Percentiles rank a stretch among this genome's conserved stretches.
Conservation (phyloP, 1,140 invertebrate species). For the Drosophila setifemur region DNA sequence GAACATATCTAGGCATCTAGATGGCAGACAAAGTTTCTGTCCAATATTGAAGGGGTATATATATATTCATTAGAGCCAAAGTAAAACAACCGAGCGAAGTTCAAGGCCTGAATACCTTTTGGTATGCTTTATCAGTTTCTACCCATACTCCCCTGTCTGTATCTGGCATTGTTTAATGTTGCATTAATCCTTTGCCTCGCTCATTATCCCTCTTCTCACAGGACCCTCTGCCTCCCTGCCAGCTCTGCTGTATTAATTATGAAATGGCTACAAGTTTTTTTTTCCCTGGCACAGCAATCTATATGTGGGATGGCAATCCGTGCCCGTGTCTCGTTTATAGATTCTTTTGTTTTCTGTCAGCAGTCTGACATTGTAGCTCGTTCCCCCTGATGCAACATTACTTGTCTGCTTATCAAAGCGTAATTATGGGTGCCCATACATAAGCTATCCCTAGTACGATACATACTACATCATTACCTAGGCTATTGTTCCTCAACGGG, state of each 20-base stretch:
- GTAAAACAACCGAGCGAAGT: conserved; percentile 11
- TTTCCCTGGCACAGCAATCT: conserved; percentile 19
- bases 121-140: not conserved
- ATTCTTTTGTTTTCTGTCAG: conserved; percentile 68
- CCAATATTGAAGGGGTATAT: conserved; percentile 12
- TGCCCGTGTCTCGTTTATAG: conserved; percentile 47
- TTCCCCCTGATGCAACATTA: conserved; percentile 45
- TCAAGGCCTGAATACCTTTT: conserved; percentile 44
- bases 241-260: conserved; percentile 66
- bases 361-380: conserved; percentile 58
- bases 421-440: conserved; percentile 68
- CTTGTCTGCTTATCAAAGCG: conserved; percentile 77
- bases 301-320: conserved; percentile 29
- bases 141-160: conserved; percentile 11
- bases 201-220: conserved; percentile 63
- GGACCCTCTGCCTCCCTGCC: not conserved
- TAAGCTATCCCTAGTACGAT: too few species aligned
- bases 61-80: conserved; percentile 11
- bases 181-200: conserved; percentile 65
- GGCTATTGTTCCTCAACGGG: conserved; percentile 45
- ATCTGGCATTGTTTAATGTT: conserved; percentile 60
- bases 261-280: conserved; percentile 62
- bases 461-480: too few species aligned
- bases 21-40: not conserved
- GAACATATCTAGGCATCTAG: not conserved